These are phyloP conservation scores for Cepaea hortensis DNA, from an alignment of 2,888 invertebrate genomes.

Conservation along the genomic window DNA sequence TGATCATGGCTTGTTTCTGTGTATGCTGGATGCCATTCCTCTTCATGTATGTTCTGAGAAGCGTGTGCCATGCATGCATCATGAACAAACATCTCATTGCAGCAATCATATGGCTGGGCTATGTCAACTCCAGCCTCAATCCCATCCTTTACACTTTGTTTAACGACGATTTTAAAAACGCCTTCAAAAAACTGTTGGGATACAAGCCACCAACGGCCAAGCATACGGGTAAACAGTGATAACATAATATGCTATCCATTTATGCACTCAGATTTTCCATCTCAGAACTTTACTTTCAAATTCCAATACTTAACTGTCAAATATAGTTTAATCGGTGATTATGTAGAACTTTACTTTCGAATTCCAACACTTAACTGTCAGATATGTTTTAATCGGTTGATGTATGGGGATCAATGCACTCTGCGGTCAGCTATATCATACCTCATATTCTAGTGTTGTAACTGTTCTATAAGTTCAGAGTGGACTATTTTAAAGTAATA, in stretches of 20 bases:
- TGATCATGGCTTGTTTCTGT: slow-evolving; percentile 76
- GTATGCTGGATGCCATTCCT: slow-evolving; percentile 77
- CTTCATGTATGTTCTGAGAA: slow-evolving; percentile 74
- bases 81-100: slow-evolving; percentile 71
- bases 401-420: too few species aligned
- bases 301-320: neutral
- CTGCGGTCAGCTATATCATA: too few species aligned
- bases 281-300: neutral
- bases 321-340: neutral
- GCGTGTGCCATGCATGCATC: slow-evolving; percentile 66
- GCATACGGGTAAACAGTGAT: neutral
- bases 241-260: neutral
- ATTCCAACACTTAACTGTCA: neutral
- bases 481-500: too few species aligned
- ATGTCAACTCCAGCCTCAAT: slow-evolving; percentile 75
- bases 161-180: slow-evolving; percentile 75
- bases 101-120: slow-evolving; percentile 76
- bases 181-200: slow-evolving; percentile 69
- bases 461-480: too few species aligned
- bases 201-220: slow-evolving; percentile 34
- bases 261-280: neutral
- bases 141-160: slow-evolving; percentile 76
- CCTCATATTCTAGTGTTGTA: too few species aligned
- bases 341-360: neutral
- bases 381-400: neutral